Percentiles rank a stretch among this genome's conserved stretches.
phyloP scores from a whole-genome alignment of 2,888 invertebrate genomes.

The Leucophora obtusa region DNA sequence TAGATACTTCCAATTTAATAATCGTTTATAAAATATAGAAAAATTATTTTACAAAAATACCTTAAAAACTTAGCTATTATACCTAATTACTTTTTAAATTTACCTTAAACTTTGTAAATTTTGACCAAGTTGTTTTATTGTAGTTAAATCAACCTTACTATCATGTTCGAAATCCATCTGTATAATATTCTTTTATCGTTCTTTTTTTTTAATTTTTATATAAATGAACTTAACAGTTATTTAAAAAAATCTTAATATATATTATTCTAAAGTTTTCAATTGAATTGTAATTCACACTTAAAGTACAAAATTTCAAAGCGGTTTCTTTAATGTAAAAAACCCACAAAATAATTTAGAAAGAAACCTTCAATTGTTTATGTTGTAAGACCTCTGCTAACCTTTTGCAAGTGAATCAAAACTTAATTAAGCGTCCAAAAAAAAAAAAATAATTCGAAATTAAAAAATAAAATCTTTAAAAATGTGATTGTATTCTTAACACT shows the following conservation, averaged over 20 bases:
- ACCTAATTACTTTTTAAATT: not conserved
- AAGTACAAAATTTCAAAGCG: not conserved
- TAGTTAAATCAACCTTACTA: not conserved
- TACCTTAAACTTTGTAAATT: not conserved
- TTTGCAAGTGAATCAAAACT: slow-evolving; percentile 1
- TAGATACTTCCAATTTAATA: no score
- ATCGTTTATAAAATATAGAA: no score
- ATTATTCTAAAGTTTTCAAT: not conserved
- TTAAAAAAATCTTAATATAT: not conserved
- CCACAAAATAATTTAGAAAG: not conserved
- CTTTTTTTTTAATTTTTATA: not conserved
- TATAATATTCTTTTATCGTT: not conserved
- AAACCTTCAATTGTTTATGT: not conserved
- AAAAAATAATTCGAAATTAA: not conserved
- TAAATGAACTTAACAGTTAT: not conserved
- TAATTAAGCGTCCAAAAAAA: not conserved
- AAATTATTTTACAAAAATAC: no score
- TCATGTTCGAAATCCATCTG: not conserved
- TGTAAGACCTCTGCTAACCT: slow-evolving; percentile 1
- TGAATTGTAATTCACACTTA: not conserved
- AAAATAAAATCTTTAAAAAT: not conserved
- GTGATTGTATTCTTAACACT: slow-evolving; percentile 6
- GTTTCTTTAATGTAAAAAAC: not conserved
- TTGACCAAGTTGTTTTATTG: not conserved
- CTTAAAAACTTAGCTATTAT: no score